Evolutionary conservation across 1,140 invertebrate species (phyloP), one percentile per base, ranked within the genome.

Genomic region (Lordiphosa stackelbergi): DNA sequence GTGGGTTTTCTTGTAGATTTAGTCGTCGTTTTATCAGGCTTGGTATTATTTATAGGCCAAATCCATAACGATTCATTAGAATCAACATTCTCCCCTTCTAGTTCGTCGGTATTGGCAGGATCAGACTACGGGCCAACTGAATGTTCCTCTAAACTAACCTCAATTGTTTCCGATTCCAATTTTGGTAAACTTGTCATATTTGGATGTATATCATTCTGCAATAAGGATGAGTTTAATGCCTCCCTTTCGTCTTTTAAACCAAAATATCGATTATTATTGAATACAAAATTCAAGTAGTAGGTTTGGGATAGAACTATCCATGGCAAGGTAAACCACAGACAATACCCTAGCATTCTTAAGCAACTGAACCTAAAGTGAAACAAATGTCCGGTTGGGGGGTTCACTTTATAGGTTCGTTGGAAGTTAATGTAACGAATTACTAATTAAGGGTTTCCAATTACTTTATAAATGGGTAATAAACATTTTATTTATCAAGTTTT

Each of bases 201-300:
- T n/a, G n/a, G n/a, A n/a, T n/a, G n/a, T n/a, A n/a, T n/a, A n/a
- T n/a, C 5, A 19, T 19, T 35, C 13, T 2, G 19, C 5, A 24
- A 5, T 31, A 31, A 8, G 28, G 28, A 8, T 8, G 28, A 31
- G 7, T 8, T 31, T 28, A 28, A 35, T 4, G 3, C 2, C 10
- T 36, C 9, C 0, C 11, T 13, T 35, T 35, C 11, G 1, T 22
- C 34, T 8, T 34, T n/a, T 16, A 37, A 1, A 0, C 9, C 6
- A n/a, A 36, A 4, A 11, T 55, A 62, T 0, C 47, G 45, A 46
- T 69, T 56, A 41, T 81, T 81, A 22, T 81, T 81, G 40, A 81
- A 81, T 3, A 81, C 28, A 12, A 81, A 81, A 38, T 79, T 81
- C 35, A 81, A 62, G 28, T 81, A 81, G 41, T 81, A 81, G 0